A percentile compares a stretch with the other conserved stretches of the same genome.
Evolutionary conservation across 2,113 vertebrate species (phyloP).

Genomic region (Pelvicachromis taeniatus): DNA sequence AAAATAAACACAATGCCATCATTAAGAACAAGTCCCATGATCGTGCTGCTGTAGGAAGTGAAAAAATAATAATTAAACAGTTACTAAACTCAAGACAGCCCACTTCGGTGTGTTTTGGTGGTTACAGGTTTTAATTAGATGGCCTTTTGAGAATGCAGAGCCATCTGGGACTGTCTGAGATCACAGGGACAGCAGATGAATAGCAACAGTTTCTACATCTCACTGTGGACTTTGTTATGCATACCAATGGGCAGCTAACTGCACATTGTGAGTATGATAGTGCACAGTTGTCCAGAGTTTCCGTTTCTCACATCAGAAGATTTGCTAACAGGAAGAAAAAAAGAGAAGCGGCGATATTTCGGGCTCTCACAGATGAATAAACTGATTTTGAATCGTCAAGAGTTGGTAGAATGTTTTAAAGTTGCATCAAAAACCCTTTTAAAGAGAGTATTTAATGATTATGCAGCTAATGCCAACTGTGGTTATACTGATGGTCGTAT

Average conservation of each 20-base stretch:
- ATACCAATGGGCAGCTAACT: constrained; percentile 42
- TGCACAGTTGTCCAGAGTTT: constrained; percentile 13
- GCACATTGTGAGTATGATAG: constrained; percentile 20
- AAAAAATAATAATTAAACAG: background rate
- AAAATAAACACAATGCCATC: background rate
- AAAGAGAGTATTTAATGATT: background rate
- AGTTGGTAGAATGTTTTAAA: background rate
- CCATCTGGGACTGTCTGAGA: constrained; percentile 55
- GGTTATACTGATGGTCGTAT: background rate
- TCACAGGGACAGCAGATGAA: constrained; percentile 57
- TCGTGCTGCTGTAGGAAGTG: background rate
- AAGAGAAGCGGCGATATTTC: background rate
- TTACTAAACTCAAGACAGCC: constrained; percentile 1
- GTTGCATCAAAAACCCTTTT: background rate
- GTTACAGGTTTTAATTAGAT: constrained; percentile 38
- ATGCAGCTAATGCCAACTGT: background rate
- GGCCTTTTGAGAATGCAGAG: constrained; percentile 27
- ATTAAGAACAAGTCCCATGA: background rate
- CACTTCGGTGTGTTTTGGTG: constrained; percentile 3
- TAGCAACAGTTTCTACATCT: constrained; percentile 51
- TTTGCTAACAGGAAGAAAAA: background rate
- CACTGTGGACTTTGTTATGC: constrained; percentile 42
- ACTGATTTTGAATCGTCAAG: background rate
- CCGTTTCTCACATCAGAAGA: constrained; percentile 23
- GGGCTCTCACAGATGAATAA: background rate